Base-by-base conservation (phyloP, 2,888 invertebrate genomes). In the Cryptocephalus moraei region DNA sequence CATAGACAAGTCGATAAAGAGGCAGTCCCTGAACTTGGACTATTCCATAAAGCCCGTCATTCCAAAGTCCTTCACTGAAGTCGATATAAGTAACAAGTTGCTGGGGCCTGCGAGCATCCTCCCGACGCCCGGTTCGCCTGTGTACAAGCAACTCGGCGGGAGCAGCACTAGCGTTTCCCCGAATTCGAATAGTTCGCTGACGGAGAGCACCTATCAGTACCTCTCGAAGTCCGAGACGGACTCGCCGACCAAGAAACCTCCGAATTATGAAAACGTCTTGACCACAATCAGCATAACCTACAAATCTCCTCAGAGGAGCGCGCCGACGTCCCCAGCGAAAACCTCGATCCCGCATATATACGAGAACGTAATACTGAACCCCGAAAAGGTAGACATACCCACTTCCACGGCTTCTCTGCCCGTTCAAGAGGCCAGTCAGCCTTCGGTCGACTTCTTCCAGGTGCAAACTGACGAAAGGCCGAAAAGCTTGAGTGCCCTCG, bases 241-340 rank as follows among this genome's bases (percentile, higher is more conserved):
- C 39, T 50, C 49, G 9, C 50, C 52, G 10, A 36, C 43, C 43
- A 48, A 44, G 44, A 33, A 32, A 38, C 44, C 11, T 40, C 53
- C 48, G 43, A 66, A 60, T 9, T 69, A 70, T 51, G 70, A 71
- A 48, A 71, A 71, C 49, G 65, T 84, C 1, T 77, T 82, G 61
- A 82, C 84, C 2, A 84, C 84, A 0, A 84, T 84, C 22, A 84
- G 81, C 66, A 84, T 84, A 8, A 84, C 81, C 1, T 84, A 84
- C 62, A 74, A 81, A 61, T 82, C 82, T 4, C 84, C 84, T 0
- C 75, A 73, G 1, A 77, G 75, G 60, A 65, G 65, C 33, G 53
- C 59, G 0, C 56, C 64, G 22, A 54, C 59, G 8, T 60, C 65
- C 32, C 63, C 62, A 9, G 44, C 57, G 32, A 64, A 59, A 48